These are phyloP conservation scores for Rattus rattus DNA, from an alignment of 2,113 vertebrate species.

Conservation along the genomic window DNA sequence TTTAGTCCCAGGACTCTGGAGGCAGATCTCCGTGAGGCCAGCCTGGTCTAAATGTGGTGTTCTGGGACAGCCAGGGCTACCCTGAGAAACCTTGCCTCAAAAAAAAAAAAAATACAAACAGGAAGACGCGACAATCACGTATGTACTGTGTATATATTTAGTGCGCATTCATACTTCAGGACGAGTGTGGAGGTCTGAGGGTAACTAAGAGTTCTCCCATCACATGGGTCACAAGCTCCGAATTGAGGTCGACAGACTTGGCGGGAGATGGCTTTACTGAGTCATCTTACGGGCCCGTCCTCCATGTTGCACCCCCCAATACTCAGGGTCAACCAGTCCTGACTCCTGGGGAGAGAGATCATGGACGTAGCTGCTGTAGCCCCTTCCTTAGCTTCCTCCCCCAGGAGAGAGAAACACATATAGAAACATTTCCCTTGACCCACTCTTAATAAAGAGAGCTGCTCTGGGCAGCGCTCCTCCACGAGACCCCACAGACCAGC, in stretches of 20 bases:
- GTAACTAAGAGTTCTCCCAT: background rate
- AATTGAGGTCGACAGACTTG: no score
- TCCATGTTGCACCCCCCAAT: background rate
- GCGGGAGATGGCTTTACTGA: background rate
- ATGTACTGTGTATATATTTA: background rate
- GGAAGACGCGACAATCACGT: background rate
- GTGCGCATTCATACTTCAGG: background rate
- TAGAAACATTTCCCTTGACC: background rate
- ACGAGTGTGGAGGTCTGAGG: background rate
- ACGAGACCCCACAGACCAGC: background rate
- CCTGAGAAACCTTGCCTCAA: background rate
- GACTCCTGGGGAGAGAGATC: background rate
- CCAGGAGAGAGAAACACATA: background rate
- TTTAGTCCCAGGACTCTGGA: background rate
- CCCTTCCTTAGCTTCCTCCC: background rate
- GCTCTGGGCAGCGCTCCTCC: background rate
- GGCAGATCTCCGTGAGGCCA: background rate
- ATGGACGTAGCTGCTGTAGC: no score
- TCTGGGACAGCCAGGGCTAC: background rate
- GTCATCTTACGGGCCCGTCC: background rate
- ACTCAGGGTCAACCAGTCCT: background rate
- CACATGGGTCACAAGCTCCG: background rate
- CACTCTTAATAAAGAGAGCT: background rate
- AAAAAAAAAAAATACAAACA: background rate
- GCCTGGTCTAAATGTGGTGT: background rate